phyloP scores from a whole-genome alignment of 2,888 invertebrate genomes.

The Chirona hameri region DNA sequence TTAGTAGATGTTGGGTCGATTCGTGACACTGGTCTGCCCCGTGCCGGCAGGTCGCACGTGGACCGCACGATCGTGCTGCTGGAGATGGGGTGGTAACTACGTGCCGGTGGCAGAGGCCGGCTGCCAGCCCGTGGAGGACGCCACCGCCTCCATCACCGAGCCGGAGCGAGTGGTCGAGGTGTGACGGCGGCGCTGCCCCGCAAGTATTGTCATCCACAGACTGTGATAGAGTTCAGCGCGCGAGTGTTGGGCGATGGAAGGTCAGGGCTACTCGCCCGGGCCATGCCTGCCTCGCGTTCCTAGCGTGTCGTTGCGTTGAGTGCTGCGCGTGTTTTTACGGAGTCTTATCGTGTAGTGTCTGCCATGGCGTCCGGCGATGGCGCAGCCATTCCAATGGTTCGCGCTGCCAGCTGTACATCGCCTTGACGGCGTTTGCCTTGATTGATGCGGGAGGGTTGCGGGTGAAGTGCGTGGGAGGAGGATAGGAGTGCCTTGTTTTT shows the following conservation, averaged over 20 bases:
- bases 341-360: too few relatives aligned
- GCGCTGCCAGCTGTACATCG: too few relatives aligned
- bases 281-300: background rate
- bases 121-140: constrained; percentile 54
- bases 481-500: too few relatives aligned
- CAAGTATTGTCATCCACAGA: background rate
- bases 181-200: background rate
- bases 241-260: background rate
- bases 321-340: background rate
- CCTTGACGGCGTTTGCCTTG: too few relatives aligned
- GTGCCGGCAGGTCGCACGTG: constrained; percentile 63
- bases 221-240: background rate
- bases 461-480: too few relatives aligned
- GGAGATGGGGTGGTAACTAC: constrained; percentile 76
- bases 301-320: too few relatives aligned
- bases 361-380: too few relatives aligned
- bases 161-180: constrained; percentile 3
- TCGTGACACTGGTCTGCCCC: background rate
- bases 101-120: constrained; percentile 91
- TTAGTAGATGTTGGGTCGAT: too few relatives aligned
- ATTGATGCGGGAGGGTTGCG: too few relatives aligned
- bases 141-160: background rate
- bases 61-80: constrained; percentile 86
- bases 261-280: background rate
- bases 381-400: too few relatives aligned